These are phyloP conservation scores for roundworm (Caenorhabditis elegans) DNA, from an alignment of 1,140 invertebrate species.

Conservation along the genomic window DNA sequence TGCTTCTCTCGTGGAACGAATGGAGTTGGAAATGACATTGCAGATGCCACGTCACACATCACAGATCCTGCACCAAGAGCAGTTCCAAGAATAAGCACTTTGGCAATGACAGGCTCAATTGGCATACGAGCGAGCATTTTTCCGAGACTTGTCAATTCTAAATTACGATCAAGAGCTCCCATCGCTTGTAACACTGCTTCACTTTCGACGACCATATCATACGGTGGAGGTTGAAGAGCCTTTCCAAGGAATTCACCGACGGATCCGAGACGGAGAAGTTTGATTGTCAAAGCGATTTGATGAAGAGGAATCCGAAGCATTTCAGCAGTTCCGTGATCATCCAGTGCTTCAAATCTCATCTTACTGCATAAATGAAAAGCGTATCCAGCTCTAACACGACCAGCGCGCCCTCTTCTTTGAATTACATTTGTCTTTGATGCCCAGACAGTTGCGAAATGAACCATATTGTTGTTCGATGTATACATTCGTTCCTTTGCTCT, in stretches of 20 bases:
- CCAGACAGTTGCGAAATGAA: conserved; percentile 68
- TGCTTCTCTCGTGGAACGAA: conserved; percentile 67
- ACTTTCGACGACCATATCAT: conserved; percentile 70
- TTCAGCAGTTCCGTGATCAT: conserved; percentile 70
- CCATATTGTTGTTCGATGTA: conserved; percentile 61
- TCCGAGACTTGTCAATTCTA: conserved; percentile 70
- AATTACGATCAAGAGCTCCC: conserved; percentile 69
- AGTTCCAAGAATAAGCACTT: conserved; percentile 69
- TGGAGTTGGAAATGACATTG: conserved; percentile 86
- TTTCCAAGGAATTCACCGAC: conserved; percentile 69
- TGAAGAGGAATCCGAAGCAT: conserved; percentile 70
- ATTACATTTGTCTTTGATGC: conserved; percentile 73
- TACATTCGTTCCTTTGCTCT: conserved; percentile 59
- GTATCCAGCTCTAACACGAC: conserved; percentile 76
- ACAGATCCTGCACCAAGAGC: conserved; percentile 66
- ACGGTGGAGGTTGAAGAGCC: conserved; percentile 70
- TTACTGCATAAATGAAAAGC: conserved; percentile 75
- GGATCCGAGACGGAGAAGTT: conserved; percentile 68
- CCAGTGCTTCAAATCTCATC: conserved; percentile 61
- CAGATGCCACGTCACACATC: conserved; percentile 79
- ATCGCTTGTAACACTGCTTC: conserved; percentile 69
- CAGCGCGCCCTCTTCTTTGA: conserved; percentile 75
- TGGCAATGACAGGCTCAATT: conserved; percentile 70
- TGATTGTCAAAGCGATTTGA: conserved; percentile 69
- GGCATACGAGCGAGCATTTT: conserved; percentile 69